Conservation (phyloP, 2,888 invertebrate genomes). For the Temnothorax ravouxi region DNA sequence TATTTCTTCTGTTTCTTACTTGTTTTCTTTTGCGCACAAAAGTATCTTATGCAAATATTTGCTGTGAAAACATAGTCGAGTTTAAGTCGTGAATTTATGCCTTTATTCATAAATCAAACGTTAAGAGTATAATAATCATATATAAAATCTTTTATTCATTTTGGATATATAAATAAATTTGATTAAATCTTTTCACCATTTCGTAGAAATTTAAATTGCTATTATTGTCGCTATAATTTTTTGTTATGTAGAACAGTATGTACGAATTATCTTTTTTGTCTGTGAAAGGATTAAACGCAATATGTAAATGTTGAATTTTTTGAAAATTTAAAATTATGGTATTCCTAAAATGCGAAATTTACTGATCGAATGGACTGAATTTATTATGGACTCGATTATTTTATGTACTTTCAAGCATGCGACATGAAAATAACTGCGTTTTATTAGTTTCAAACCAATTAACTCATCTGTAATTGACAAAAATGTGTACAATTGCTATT, state of each 20-base stretch:
- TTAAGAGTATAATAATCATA: not conserved
- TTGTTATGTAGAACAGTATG: not conserved
- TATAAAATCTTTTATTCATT: not conserved
- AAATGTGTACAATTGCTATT: not conserved
- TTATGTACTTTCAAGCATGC: not conserved
- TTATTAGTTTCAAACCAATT: constrained; percentile 12
- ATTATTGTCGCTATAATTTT: not conserved
- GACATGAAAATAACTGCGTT: constrained; percentile 3
- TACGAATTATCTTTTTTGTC: not conserved
- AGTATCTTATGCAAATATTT: constrained; percentile 18
- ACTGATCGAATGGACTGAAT: not conserved
- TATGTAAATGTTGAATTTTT: not conserved
- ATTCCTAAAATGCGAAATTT: constrained; percentile 8
- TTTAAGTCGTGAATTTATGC: constrained; percentile 19
- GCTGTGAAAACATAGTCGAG: not conserved
- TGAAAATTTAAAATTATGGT: not conserved
- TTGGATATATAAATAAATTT: not conserved
- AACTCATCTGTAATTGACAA: not conserved
- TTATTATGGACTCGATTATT: not conserved
- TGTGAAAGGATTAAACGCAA: not conserved
- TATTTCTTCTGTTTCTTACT: not conserved
- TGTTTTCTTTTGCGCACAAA: not conserved
- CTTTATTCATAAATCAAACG: constrained; percentile 12
- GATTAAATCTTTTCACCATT: not conserved
- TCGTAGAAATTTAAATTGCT: not conserved